Evolutionary conservation across 2,888 invertebrate species (phyloP), one percentile per base, ranked within the genome.

Genomic region (Onthophagus sagittarius): DNA sequence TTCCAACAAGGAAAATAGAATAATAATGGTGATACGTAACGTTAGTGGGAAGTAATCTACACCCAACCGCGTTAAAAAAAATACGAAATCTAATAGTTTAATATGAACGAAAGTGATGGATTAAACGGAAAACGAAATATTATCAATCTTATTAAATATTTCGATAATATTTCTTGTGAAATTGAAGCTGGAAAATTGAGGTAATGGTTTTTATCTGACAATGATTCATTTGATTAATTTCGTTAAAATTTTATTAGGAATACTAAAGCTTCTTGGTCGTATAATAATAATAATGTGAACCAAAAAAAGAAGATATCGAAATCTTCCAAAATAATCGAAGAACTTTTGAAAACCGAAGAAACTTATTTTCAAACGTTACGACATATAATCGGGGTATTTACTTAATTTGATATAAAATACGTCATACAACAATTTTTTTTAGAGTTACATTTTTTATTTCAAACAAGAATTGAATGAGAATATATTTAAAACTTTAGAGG

Each of bases 301-400:
- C 7, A 53, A 7, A 11, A 7, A 53, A 11, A 53, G 39, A 53
- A 53, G 6, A 11, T 9, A 53, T 53, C 2, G 2, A 53, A 53
- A 53, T 9, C 9, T 53, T 53, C 7, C 2, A n/a, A 15, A n/a
- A 67, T 67, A 15, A 31, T 67, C 31, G 67, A 67, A 23, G 67
- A 67, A 67, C 32, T 67, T n/a, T 67, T 23, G 5, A n/a, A 67
- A 7, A 67, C 67, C 6, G 67, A 67, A 67, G 23, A 67, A 6
- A 23, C 32, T 9, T 67, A 67, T 6, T 23, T 67, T 15, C 11
- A 23, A 67, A 67, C 67, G 2, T 23, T 67, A 15, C 23, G 23
- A 23, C 23, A 67, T 31, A 67, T 67, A n/a, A 67, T 32, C 2
- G n/a, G 32, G 67, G 67, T 67, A 67, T 15, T 67, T 23, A 31